Conservation (phyloP, 2,113 vertebrate species). For the Cyanoderma ruficeps region DNA sequence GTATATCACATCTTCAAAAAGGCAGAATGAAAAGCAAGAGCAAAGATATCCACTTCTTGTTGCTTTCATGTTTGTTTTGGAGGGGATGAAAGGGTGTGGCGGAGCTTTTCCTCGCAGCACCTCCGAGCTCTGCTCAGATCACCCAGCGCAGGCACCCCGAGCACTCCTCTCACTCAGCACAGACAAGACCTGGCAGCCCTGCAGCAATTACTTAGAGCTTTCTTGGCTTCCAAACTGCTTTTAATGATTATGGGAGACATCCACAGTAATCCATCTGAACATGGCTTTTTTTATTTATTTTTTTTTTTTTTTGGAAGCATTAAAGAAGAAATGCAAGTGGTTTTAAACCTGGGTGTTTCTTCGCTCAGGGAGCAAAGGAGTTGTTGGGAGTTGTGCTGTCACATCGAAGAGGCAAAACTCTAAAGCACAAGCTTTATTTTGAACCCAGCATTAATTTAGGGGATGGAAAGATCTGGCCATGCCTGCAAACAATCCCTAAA, state of each 20-base stretch:
- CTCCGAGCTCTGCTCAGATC: not conserved
- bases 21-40: slow-evolving; percentile 29
- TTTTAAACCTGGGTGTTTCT: not conserved
- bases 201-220: not conserved
- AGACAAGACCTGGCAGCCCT: not conserved
- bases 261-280: not conserved
- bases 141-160: not conserved
- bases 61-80: slow-evolving; percentile 51
- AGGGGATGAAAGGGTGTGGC: not conserved
- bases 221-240: not conserved
- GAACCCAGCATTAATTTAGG: not conserved
- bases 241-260: slow-evolving; percentile 1
- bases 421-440: not conserved
- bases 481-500: not conserved
- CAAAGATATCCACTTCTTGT: not conserved
- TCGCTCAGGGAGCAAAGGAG: not conserved
- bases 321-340: not conserved
- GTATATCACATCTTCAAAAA: slow-evolving; percentile 52
- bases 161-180: not conserved
- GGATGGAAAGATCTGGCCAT: not conserved
- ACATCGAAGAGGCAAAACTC: not conserved
- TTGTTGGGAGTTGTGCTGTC: not conserved
- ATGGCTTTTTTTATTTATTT: fast-evolving
- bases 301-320: not conserved
- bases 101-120: slow-evolving; percentile 11